phyloP scores from a whole-genome alignment of 2,113 vertebrate species.

The Salvelinus sp. region DNA sequence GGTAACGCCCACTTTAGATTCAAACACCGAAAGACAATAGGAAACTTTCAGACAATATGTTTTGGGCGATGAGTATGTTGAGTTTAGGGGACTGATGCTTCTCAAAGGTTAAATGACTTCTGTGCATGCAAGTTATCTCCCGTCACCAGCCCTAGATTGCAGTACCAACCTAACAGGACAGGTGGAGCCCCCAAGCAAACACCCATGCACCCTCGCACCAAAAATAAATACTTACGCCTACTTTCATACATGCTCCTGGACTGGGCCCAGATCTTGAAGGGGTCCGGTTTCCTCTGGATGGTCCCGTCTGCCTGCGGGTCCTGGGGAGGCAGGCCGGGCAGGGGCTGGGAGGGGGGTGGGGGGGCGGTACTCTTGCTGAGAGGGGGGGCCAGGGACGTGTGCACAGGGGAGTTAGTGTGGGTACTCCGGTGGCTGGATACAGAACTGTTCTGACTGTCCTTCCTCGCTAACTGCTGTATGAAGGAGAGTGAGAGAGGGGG shows the following conservation, averaged over 20 bases:
- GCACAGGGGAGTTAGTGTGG: constrained; percentile 88
- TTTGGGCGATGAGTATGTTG: background rate
- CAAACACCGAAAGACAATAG: too few relatives aligned
- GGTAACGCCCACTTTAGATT: too few relatives aligned
- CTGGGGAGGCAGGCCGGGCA: constrained; percentile 70
- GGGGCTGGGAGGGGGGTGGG: constrained; percentile 71
- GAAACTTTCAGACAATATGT: too few relatives aligned
- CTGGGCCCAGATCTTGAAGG: constrained; percentile 99
- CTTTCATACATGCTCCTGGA: constrained; percentile 99
- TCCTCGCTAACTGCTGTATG: constrained; percentile 92
- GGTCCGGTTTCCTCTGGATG: constrained; percentile 96
- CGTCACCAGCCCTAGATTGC: background rate
- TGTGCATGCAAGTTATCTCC: constrained; percentile 25
- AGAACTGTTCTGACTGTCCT: constrained; percentile 98
- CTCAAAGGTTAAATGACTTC: constrained; percentile 31
- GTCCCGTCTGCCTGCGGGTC: constrained; percentile 83
- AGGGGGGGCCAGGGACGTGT: constrained; percentile 76
- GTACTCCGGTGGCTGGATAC: constrained; percentile 91
- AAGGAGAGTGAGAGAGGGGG: constrained; percentile 37
- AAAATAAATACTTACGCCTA: constrained; percentile 93
- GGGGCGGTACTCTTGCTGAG: constrained; percentile 71
- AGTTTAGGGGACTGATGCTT: background rate
- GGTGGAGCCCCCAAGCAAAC: constrained; percentile 34
- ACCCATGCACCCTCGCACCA: constrained; percentile 66
- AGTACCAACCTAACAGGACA: constrained; percentile 25